These are phyloP conservation scores for Pluvianellus socialis DNA, from an alignment of 2,113 vertebrate genomes.

Conservation along the genomic window DNA sequence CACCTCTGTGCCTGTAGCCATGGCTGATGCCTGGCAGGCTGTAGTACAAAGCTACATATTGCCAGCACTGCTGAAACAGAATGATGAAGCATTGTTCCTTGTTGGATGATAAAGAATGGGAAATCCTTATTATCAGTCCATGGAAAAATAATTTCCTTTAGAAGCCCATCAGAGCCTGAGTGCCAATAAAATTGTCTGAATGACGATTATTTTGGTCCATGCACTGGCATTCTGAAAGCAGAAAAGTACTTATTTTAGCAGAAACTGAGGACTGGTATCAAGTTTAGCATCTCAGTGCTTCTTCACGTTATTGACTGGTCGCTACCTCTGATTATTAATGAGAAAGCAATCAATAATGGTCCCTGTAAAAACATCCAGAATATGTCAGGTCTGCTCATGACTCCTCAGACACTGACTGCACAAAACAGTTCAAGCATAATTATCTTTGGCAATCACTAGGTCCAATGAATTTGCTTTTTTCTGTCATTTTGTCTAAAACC, in stretches of 20 bases:
- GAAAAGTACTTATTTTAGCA: not conserved
- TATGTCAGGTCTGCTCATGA: not conserved
- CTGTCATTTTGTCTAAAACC: not conserved
- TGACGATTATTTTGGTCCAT: not conserved
- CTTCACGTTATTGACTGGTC: not conserved
- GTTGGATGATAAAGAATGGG: not conserved
- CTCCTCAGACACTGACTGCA: not conserved
- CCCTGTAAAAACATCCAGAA: not conserved
- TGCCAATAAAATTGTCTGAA: not conserved
- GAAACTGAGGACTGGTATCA: not conserved
- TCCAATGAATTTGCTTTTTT: not conserved
- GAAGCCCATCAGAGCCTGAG: not conserved
- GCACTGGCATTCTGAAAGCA: not conserved
- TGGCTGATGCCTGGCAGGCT: not conserved
- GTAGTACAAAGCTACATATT: not conserved
- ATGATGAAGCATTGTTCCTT: not conserved
- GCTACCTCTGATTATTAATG: not conserved
- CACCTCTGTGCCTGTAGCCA: not conserved
- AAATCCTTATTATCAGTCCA: not conserved
- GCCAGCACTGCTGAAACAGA: not conserved
- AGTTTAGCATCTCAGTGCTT: not conserved
- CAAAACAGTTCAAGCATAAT: not conserved
- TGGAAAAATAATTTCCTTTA: not conserved
- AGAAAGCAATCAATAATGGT: not conserved
- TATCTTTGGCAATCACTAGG: not conserved